Evolutionary conservation across 2,113 vertebrate genomes (phyloP), one percentile per base, ranked within the genome.

Genomic region (Picathartes gymnocephalus): DNA sequence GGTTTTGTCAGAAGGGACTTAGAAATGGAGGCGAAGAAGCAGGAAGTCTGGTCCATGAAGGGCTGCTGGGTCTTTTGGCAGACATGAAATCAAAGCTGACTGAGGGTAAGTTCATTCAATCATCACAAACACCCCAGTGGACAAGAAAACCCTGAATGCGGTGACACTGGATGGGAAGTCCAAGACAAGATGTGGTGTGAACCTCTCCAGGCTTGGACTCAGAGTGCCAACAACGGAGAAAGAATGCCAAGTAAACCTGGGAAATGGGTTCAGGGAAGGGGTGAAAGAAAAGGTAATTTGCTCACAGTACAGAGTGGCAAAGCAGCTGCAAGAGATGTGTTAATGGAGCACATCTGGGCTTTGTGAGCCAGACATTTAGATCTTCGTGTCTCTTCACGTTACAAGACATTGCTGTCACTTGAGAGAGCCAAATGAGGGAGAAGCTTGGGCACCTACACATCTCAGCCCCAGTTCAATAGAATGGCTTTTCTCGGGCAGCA

Each of bases 1-100:
- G 47, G 60, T 94, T 85, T 94, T 97, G 61, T 95, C 93, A 95
- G 91, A 93, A 81, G 54, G 44, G 65, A 40, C 54, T 95, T 72
- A 53, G 66, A 94, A 91, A 91, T 85, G 76, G 81, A 84, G 72
- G 57, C 81, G 84, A 51, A 82, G 53, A 54, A 62, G 78, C 65
- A 79, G 82, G 22, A 64, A 68, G n/a, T 19, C 56, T 88, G 60
- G 58, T 88, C 89, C 72, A 31, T 27, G 12, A 86, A 70, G 68
- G 25, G 35, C 62, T 77, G 33, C 39, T 8, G 39, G 90, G 42
- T 50, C 33, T 23, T 96, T 93, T 48, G 73, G 68, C 60, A 94
- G 73, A 83, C 35, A 44, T 42, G 48, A 94, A 96, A 91, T 96
- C 56, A 57, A 87, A 48, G 84, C 71, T 74, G 79, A 81, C 31